Conservation (phyloP, 2,797 vertebrate species). For the Botia kubotai region DNA sequence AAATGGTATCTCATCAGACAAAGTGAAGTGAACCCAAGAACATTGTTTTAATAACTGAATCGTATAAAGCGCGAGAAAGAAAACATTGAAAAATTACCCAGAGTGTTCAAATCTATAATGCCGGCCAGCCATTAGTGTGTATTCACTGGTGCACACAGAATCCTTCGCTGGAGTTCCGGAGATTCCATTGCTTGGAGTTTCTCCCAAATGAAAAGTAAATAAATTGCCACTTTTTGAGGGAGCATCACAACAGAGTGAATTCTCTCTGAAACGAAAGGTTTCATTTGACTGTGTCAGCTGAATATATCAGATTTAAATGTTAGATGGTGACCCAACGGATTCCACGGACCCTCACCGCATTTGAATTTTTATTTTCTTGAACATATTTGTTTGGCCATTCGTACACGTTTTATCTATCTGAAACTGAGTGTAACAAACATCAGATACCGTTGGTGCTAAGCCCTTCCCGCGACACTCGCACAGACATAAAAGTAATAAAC, state of each 20-base stretch:
- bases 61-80: slow-evolving; percentile 59
- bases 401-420: neutral
- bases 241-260: neutral
- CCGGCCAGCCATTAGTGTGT: slow-evolving; percentile 33
- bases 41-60: slow-evolving; percentile 57
- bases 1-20: slow-evolving; percentile 45
- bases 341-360: no score
- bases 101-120: slow-evolving; percentile 56
- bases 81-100: slow-evolving; percentile 52
- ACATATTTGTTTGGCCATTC: neutral
- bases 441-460: neutral
- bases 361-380: no score
- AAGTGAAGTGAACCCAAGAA: slow-evolving; percentile 49
- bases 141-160: slow-evolving; percentile 49
- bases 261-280: slow-evolving; percentile 16
- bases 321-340: neutral
- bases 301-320: neutral
- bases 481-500: neutral
- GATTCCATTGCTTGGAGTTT: slow-evolving; percentile 22
- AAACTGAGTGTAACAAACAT: neutral
- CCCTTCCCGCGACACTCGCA: neutral
- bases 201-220: slow-evolving; percentile 50
- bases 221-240: slow-evolving; percentile 11
- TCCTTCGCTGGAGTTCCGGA: slow-evolving; percentile 15
- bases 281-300: neutral